phyloP scores from a whole-genome alignment of 2,797 vertebrate species.

The Amniataba percoides region DNA sequence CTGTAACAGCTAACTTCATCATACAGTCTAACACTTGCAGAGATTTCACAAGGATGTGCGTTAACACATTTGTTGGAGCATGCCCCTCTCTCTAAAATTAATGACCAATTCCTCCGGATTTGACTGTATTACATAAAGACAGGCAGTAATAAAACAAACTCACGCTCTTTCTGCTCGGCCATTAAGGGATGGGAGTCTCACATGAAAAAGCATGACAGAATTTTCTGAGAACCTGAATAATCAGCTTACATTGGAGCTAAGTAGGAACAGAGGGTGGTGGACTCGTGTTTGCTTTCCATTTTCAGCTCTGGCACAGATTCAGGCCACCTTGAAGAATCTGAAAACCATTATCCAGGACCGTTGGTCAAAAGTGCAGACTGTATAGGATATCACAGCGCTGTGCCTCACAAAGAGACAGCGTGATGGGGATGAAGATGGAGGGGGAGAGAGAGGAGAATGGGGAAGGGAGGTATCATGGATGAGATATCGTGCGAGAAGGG shows the following conservation, averaged over 20 bases:
- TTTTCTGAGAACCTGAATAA: conserved; percentile 77
- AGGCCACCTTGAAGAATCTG: conserved; percentile 84
- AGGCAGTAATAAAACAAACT: conserved; percentile 65
- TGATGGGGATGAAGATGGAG: conserved; percentile 57
- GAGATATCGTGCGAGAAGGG: conserved; percentile 79
- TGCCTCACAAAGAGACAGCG: conserved; percentile 65
- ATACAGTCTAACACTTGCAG: conserved; percentile 39
- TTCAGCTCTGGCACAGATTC: conserved; percentile 78
- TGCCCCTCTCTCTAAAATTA: conserved; percentile 29
- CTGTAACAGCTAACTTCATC: conserved; percentile 30
- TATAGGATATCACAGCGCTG: conserved; percentile 77
- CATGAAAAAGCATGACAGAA: conserved; percentile 73
- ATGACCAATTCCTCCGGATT: conserved; percentile 40
- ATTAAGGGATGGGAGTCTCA: conserved; percentile 58
- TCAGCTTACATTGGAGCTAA: conserved; percentile 82
- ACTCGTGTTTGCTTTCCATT: conserved; percentile 82
- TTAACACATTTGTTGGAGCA: conserved; percentile 39
- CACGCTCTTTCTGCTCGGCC: conserved; percentile 41
- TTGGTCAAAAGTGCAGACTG: conserved; percentile 83
- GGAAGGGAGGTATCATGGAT: conserved; percentile 55
- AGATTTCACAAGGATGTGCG: conserved; percentile 32
- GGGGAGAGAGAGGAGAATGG: conserved; percentile 35
- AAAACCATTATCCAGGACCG: conserved; percentile 80
- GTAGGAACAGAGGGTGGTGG: conserved; percentile 81
- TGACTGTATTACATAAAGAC: conserved; percentile 62